phyloP scores from a whole-genome alignment of 2,797 vertebrate genomes.

The Danio choprae region DNA sequence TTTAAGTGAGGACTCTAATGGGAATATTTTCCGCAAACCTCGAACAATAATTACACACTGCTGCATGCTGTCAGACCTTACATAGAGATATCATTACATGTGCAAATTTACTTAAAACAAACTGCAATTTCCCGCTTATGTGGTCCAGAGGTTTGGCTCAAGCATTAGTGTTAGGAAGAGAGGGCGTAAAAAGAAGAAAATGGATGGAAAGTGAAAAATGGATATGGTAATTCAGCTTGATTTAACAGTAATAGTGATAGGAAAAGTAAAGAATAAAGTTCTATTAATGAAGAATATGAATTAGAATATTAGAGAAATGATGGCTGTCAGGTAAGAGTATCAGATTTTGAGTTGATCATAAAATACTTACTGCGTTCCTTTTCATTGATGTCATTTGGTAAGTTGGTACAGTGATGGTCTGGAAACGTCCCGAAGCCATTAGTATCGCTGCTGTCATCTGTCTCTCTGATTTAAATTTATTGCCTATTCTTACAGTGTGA shows the following conservation, averaged over 20 bases:
- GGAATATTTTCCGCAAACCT: conserved; percentile 26
- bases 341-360: conserved; percentile 76
- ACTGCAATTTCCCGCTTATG: conserved; percentile 57
- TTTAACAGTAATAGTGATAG: background rate
- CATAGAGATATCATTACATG: conserved; percentile 57
- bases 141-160: conserved; percentile 55
- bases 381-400: conserved; percentile 70
- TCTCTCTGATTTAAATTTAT: conserved; percentile 10
- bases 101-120: conserved; percentile 57
- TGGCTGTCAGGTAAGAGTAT: conserved; percentile 62
- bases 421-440: conserved; percentile 66
- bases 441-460: conserved; percentile 46
- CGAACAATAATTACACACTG: conserved; percentile 52
- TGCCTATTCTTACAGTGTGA: background rate
- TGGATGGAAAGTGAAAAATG: conserved; percentile 5
- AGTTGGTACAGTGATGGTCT: conserved; percentile 65
- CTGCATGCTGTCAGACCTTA: conserved; percentile 43
- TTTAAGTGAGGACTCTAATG: conserved; percentile 19
- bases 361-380: conserved; percentile 75
- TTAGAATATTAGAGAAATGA: conserved; percentile 26
- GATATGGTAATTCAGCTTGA: background rate
- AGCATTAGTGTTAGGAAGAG: conserved; percentile 49
- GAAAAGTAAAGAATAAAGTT: background rate
- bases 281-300: conserved; percentile 49
- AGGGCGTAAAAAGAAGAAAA: conserved; percentile 18